phyloP scores from a whole-genome alignment of 2,113 vertebrate species.

The Lophochroa leadbeateri region DNA sequence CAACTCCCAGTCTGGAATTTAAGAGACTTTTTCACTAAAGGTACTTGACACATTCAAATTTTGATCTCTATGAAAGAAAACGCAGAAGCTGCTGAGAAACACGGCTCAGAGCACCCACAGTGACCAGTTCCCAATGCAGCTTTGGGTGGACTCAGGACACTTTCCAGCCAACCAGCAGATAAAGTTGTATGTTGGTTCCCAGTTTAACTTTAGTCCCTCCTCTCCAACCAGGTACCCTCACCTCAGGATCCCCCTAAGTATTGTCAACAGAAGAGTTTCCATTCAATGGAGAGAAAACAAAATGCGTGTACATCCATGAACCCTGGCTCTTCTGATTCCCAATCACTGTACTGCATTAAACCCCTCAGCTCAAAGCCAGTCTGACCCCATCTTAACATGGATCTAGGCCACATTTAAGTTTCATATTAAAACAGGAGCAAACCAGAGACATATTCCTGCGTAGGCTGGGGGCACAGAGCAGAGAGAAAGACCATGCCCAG shows the following conservation, averaged over 20 bases:
- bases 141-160: not conserved
- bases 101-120: not conserved
- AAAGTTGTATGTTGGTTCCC: not conserved
- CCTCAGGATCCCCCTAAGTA: not conserved
- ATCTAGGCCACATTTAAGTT: not conserved
- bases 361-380: not conserved
- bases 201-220: not conserved
- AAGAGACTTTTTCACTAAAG: not conserved
- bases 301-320: not conserved
- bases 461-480: rapidly evolving
- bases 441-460: not conserved
- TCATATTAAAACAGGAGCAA: not conserved
- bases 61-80: not conserved
- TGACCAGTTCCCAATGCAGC: not conserved
- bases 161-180: not conserved
- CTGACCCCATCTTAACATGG: not conserved
- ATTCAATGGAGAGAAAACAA: not conserved
- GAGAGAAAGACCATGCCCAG: not conserved
- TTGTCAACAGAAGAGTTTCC: not conserved
- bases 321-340: not conserved
- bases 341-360: rapidly evolving
- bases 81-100: not conserved
- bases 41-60: not conserved
- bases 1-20: not conserved
- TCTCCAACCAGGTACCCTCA: not conserved